These are phyloP conservation scores for Sebastes vulpes DNA, from an alignment of 2,797 vertebrate species.

Conservation along the genomic window DNA sequence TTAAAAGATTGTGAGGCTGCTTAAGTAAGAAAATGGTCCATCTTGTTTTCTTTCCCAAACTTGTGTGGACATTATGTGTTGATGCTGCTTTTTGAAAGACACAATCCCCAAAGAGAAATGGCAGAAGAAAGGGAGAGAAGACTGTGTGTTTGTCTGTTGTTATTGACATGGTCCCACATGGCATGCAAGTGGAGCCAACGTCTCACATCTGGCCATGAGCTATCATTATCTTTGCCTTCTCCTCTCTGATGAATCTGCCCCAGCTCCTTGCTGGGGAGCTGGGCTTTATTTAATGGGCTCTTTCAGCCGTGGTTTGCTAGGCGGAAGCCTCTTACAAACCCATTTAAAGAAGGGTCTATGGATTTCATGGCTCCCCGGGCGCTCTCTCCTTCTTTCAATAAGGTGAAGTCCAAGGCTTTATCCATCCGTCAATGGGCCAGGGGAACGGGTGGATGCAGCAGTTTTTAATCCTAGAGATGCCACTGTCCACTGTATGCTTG, in stretches of 20 bases:
- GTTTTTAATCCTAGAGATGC: conserved; percentile 83
- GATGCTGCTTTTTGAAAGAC: conserved; percentile 5
- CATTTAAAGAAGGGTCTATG: conserved; percentile 87
- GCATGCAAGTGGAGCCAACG: conserved; percentile 59
- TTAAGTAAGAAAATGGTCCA: conserved; percentile 8
- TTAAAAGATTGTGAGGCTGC: not conserved
- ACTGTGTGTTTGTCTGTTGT: conserved; percentile 57
- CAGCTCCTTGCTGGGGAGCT: conserved; percentile 72
- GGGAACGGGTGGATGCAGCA: conserved; percentile 81
- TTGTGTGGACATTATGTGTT: not conserved
- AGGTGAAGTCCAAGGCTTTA: conserved; percentile 87
- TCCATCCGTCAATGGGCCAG: conserved; percentile 84
- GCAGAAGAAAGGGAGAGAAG: conserved; percentile 25
- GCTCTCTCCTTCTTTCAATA: conserved; percentile 84
- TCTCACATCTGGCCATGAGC: conserved; percentile 83
- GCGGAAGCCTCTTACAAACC: conserved; percentile 87
- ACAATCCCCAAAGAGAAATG: conserved; percentile 17
- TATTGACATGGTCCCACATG: conserved; percentile 76
- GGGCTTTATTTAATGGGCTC: conserved; percentile 86
- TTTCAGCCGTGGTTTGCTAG: conserved; percentile 80
- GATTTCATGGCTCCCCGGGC: conserved; percentile 88
- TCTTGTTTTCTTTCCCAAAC: not conserved
- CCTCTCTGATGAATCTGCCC: conserved; percentile 83
- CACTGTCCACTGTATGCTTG: conserved; percentile 78
- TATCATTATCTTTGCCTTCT: conserved; percentile 85